Evolutionary conservation across 2,888 invertebrate species (phyloP).

Genomic region (Entomobrya multifasciata): DNA sequence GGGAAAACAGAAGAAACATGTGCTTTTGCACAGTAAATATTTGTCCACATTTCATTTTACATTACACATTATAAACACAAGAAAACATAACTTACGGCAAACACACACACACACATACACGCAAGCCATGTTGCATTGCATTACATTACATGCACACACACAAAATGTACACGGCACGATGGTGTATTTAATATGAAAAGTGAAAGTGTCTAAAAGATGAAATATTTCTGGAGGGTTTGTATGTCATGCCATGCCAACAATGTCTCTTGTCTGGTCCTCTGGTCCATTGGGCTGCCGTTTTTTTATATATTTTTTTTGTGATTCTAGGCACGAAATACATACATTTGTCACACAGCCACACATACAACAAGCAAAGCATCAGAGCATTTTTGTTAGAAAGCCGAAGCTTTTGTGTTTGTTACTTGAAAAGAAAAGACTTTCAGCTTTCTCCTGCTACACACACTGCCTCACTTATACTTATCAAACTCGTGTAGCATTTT

Average conservation of each 20-base stretch:
- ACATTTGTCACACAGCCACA: constrained; percentile 53
- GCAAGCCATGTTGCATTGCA: no score
- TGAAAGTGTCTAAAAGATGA: constrained; percentile 41
- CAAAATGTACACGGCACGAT: neutral
- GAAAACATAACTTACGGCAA: no score
- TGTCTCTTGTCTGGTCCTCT: neutral
- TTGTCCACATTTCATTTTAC: constrained; percentile 11
- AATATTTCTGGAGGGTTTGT: constrained; percentile 40
- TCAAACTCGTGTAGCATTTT: neutral
- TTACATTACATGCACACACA: neutral
- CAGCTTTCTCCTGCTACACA: neutral
- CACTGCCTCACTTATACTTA: neutral
- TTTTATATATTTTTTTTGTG: constrained; percentile 11
- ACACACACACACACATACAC: no score
- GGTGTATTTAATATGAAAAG: neutral
- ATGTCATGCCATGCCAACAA: constrained; percentile 21
- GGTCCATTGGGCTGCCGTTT: neutral
- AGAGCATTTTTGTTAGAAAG: no score
- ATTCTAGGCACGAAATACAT: constrained; percentile 66
- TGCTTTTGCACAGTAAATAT: constrained; percentile 43
- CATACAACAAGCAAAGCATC: no score
- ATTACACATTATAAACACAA: no score
- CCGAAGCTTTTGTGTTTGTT: constrained; percentile 15
- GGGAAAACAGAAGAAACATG: constrained; percentile 30
- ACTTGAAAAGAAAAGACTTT: constrained; percentile 44